Evolutionary conservation across 2,113 vertebrate genomes (phyloP), one percentile per base, ranked within the genome.

Genomic region (Larimichthys crocea): DNA sequence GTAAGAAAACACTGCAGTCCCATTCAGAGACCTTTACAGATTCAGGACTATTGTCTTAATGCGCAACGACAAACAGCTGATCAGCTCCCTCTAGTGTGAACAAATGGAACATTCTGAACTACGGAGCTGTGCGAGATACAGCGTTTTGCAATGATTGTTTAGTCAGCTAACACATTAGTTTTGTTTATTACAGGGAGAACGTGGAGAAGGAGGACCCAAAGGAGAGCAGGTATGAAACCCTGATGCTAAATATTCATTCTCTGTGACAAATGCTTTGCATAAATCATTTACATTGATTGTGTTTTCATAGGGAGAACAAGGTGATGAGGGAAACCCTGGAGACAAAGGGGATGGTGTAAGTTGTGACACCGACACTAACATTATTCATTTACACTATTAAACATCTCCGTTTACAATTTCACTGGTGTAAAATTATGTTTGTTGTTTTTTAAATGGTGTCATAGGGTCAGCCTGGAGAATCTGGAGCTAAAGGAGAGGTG

Each of bases 401-500:
- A 22, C 31, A 26, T 5, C 5, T 61, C 2, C 31, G 12, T 84
- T 40, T 4, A 29, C 10, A 40, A 44, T 63, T 14, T 73, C 29
- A 80, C 19, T 22, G 57, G 59, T 78, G 2, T 59, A 9, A 15
- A 74, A 26, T 10, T 71, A 11, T 20, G n/a, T 14, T 0, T 85
- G 35, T 76, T 75, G 62, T 44, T 64, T 65, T 64, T 10, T 61
- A 8, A 24, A 67, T 73, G 49, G 16, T 91, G 70, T 57, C 80
- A 81, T 92, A 99, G 98, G 98, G 98, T 86, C 96, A 97, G n/a
- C 4, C 76, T 70, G 98, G 98, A 93, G 94, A 96, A 61, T n/a
- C 91, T 71, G 98, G 98, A 85, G 67, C 96, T 74, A 99, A 98
- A 89, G 98, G 98, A 95, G 93, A 96, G 76, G 98, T 99, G 94